Evolutionary conservation across 2,888 invertebrate species (phyloP), one percentile per base, ranked within the genome.

Genomic region (Harmothoe impar): DNA sequence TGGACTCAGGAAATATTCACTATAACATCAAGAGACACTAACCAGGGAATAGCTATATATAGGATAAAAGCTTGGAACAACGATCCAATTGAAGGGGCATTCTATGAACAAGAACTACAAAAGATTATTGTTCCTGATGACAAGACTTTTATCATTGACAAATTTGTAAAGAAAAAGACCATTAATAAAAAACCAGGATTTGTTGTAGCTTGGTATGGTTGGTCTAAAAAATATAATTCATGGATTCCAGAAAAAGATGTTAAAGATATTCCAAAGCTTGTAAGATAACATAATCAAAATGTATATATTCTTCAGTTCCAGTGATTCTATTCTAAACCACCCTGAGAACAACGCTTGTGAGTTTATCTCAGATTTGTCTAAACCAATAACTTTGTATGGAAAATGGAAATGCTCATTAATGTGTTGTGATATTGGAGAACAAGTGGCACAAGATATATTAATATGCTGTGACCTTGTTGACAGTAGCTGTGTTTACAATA

Each of bases 191-290:
- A 33, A 10, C 7, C 3, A 5, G 78, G 78, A 33, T 29, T 29
- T 33, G 20, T 78, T 1, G 78, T 78, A 5, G 3, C 20, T 1
- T 78, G 78, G 78, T 29, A 33, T 78, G 78, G 78, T 10, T 78
- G 78, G 78, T 1, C 17, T 78, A 1, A 3, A 29, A 78, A 29
- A 33, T 78, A 1, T 78, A 78, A 78, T 29, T 33, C 33, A 10
- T 78, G 78, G 78, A 78, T 78, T 78, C 78, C 78, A n/a, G 15
- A 17, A 17, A 78, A 78, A 20, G 78, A 78, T 33, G 20, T 78
- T n/a, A 29, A 78, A 33, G 78, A 78, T n/a, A 62, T 20, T 7
- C 1, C 62, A 20, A 1, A n/a, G 10, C 43, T 43, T 10, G 43
- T 43, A 10, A 3, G 43, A 10, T 43, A 43, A 43, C 20, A 7